Percentiles rank a stretch among this genome's conserved stretches.
phyloP scores from a whole-genome alignment of 2,888 invertebrate genomes.

The Labia minor region DNA sequence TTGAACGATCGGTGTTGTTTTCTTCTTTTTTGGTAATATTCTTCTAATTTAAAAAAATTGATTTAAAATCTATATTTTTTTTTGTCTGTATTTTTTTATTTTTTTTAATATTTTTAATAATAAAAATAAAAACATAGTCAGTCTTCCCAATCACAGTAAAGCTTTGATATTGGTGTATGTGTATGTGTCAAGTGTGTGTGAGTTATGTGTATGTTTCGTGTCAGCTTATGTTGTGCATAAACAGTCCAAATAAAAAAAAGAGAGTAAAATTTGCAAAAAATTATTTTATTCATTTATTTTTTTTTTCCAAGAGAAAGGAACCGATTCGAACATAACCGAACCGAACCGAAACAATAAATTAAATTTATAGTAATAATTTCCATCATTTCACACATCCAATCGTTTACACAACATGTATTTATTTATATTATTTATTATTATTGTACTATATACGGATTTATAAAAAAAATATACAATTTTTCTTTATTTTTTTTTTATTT shows the following conservation, averaged over 20 bases:
- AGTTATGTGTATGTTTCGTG: constrained; percentile 18
- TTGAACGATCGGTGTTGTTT: too few relatives aligned
- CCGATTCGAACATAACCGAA: too few relatives aligned
- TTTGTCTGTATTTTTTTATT: too few relatives aligned
- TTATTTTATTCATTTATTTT: constrained; percentile 21
- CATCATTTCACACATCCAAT: not conserved
- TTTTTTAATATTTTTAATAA: constrained; percentile 19
- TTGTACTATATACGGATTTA: not conserved
- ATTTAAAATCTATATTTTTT: constrained; percentile 17
- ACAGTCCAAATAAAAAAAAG: not conserved
- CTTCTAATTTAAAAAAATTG: too few relatives aligned
- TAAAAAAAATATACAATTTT: not conserved
- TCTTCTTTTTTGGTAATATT: constrained; percentile 9
- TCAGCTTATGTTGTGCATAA: constrained; percentile 15
- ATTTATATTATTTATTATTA: constrained; percentile 14
- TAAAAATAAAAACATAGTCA: constrained; percentile 35
- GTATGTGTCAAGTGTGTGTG: constrained; percentile 19
- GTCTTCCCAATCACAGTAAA: constrained; percentile 47
- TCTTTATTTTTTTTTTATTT: not conserved
- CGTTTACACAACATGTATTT: not conserved
- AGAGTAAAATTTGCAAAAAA: constrained; percentile 21
- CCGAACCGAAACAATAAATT: constrained; percentile 25
- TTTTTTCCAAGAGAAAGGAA: too few relatives aligned
- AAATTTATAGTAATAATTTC: constrained; percentile 17
- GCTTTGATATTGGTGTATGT: constrained; percentile 40